Conservation (phyloP, 2,888 invertebrate genomes). For the Theodoxus fluviatilis region DNA sequence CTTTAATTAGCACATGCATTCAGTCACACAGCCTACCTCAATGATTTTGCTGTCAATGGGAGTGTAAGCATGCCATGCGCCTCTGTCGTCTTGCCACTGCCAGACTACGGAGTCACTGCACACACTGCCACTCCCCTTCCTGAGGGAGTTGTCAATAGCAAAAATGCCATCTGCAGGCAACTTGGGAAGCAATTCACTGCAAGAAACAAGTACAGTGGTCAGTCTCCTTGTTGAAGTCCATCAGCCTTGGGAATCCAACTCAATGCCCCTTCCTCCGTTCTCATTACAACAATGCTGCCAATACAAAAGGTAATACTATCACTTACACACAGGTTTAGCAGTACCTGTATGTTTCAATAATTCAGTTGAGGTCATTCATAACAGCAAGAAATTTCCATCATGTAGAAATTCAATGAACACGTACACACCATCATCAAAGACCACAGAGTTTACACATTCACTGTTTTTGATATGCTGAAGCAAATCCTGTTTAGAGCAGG, state of each 20-base stretch:
- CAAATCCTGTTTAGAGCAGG: too few species aligned
- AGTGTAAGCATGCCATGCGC: conserved; percentile 88
- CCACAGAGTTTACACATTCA: too few species aligned
- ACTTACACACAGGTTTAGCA: too few species aligned
- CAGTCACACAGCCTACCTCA: conserved; percentile 80
- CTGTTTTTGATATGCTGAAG: too few species aligned
- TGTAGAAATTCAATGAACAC: conserved; percentile 14
- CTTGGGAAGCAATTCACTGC: conserved; percentile 89
- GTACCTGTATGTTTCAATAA: too few species aligned
- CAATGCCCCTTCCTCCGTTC: background rate
- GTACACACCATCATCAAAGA: background rate
- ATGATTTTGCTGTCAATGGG: conserved; percentile 91
- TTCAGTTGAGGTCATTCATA: too few species aligned
- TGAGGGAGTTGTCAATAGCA: conserved; percentile 84
- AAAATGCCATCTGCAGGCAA: conserved; percentile 95
- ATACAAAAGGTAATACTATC: too few species aligned
- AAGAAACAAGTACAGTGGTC: conserved; percentile 30
- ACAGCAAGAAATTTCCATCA: too few species aligned
- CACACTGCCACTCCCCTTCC: conserved; percentile 67
- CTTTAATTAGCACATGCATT: too few species aligned
- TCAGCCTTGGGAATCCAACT: background rate
- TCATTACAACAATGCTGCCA: too few species aligned
- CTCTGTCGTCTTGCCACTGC: conserved; percentile 97
- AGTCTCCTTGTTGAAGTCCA: background rate
- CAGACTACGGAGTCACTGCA: conserved; percentile 82